Base-by-base conservation (phyloP, 2,888 invertebrate species). In the Dilophus febrilis region DNA sequence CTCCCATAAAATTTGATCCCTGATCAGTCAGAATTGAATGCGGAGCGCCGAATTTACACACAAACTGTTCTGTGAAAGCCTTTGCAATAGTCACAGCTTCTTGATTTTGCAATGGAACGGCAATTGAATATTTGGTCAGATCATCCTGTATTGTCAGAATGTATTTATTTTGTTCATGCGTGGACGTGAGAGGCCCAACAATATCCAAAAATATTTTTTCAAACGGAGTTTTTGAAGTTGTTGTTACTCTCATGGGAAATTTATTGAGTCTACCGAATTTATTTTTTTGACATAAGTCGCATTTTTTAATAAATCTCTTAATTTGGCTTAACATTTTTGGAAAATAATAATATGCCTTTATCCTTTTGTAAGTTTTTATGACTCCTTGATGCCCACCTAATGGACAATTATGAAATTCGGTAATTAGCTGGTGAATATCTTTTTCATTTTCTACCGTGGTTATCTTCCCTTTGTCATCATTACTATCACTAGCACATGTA, bases 1-100 rank as follows among this genome's bases (percentile, higher is more conserved):
- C 35, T 3, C 51, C 37, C 38, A 52, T 55, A 40, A 64, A 64
- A 42, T 68, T 68, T 45, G 68, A 69, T 48, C 64, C 66, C 38
- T 66, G 64, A 42, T 69, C 69, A 38, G 67, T 70, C 35, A 67
- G 70, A 43, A 70, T 68, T 28, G 67, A 68, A 35, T 56, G 70
- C 50, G 65, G 64, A 63, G 53, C 45, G 4, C 44, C 40, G 12
- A 7, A 11, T 16, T 10, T 32, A 29, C 29, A 13, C 4, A 29
- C 4, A 11, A 29, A 8, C 5, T 29, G 5, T 13, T 11, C 4
- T 11, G 12, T 12, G 3, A 29, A 13, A 29, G 29, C 29, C 12
- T 29, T 12, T n/a, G 29, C 29, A 7, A 13, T 11, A 4, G 29
- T 7, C 12, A 8, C 12, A 4, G 29, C 11, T 7, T 29, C 29